These are phyloP conservation scores for Eciton burchellii DNA, from an alignment of 1,140 invertebrate species.

Conservation along the genomic window DNA sequence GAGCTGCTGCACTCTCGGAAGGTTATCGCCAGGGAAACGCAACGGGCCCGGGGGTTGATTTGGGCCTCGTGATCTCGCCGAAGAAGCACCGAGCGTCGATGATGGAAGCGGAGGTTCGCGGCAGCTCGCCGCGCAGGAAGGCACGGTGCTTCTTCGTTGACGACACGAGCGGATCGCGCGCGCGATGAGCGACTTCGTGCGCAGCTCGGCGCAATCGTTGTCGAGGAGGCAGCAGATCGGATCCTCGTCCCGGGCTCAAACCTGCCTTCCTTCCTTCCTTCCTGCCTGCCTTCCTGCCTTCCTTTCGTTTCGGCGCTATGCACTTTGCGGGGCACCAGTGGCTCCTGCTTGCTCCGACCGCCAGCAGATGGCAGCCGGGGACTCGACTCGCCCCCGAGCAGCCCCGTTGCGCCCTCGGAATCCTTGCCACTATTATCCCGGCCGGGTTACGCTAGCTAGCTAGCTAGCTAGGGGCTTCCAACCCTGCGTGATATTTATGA, in stretches of 20 bases:
- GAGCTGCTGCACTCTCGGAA: not conserved
- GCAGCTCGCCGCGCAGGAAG: constrained; percentile 21
- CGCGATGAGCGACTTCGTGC: constrained; percentile 6
- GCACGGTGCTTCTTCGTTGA: constrained; percentile 44
- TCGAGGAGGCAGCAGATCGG: constrained; percentile 46
- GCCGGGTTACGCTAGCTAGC: constrained; percentile 69
- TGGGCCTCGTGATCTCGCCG: constrained; percentile 27
- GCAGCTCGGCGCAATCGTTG: not conserved
- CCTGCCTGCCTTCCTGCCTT: constrained; percentile 24
- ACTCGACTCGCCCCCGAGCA: constrained; percentile 63
- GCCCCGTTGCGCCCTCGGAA: constrained; percentile 72
- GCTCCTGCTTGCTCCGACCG: constrained; percentile 68
- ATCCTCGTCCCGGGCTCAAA: constrained; percentile 65
- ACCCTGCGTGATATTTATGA: constrained; percentile 30
- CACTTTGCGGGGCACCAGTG: constrained; percentile 81
- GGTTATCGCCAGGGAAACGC: not conserved
- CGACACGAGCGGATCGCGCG: constrained; percentile 17
- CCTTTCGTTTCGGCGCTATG: constrained; percentile 79
- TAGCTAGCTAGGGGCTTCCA: constrained; percentile 10
- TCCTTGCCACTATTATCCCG: constrained; percentile 74
- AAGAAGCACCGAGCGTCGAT: constrained; percentile 11
- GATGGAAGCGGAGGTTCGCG: constrained; percentile 40
- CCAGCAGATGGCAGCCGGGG: constrained; percentile 78
- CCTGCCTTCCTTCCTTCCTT: constrained; percentile 46
- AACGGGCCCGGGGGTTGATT: not conserved